A percentile compares a stretch with the other conserved stretches of the same genome.
phyloP scores from a whole-genome alignment of 2,113 vertebrate genomes.

The Taxidea taxus region DNA sequence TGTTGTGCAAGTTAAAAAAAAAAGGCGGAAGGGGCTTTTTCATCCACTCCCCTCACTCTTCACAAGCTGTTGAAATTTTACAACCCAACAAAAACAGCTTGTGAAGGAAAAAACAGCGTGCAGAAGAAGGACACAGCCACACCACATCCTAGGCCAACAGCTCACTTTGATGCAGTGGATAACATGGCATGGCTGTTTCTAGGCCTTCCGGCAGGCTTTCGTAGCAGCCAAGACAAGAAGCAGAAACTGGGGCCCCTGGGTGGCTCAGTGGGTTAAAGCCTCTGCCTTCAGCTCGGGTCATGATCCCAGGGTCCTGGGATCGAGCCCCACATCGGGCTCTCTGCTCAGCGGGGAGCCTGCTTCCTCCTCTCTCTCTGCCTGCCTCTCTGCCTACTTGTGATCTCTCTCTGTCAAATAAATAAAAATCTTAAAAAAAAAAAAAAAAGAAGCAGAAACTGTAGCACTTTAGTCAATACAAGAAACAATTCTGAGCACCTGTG shows the following conservation, averaged over 20 bases:
- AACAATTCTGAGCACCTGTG: background rate
- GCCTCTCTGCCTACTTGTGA: too few relatives aligned
- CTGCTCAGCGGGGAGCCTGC: too few relatives aligned
- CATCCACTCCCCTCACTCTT: background rate
- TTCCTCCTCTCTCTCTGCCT: too few relatives aligned
- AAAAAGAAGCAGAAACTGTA: background rate
- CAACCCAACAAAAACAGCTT: background rate
- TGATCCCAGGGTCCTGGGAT: too few relatives aligned
- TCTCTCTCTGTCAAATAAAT: too few relatives aligned
- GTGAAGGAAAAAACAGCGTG: background rate
- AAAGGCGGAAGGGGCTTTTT: background rate
- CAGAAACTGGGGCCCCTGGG: too few relatives aligned
- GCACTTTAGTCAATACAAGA: background rate
- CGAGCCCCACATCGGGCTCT: too few relatives aligned
- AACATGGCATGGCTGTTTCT: background rate
- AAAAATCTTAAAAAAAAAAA: too few relatives aligned
- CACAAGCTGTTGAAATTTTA: background rate
- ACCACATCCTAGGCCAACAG: background rate
- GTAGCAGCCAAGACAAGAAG: accelerated
- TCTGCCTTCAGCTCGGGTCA: too few relatives aligned
- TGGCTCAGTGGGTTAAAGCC: too few relatives aligned
- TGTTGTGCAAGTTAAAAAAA: background rate
- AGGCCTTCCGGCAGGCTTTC: background rate
- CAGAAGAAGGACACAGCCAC: background rate
- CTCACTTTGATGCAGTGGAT: background rate